Evolutionary conservation across 2,113 vertebrate species (phyloP), one percentile per base, ranked within the genome.

Genomic region (Dasyornis broadbenti): DNA sequence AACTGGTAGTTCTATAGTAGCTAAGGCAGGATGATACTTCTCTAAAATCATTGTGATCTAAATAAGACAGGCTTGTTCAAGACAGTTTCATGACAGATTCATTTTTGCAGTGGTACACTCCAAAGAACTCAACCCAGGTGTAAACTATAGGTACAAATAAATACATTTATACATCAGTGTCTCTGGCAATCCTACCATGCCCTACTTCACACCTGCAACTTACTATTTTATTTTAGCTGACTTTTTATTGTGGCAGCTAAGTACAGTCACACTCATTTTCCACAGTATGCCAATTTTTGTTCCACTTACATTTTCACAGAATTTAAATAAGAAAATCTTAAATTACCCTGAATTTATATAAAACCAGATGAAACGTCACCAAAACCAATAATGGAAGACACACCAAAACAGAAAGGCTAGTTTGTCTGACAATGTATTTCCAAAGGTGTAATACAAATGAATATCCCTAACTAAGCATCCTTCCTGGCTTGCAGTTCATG

Each of bases 21-120:
- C 13, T 31, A 40, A 78, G 30, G 33, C 11, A 39, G 22, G 18
- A 13, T 47, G 16, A 39, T 39, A 37, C 5, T 30, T 68, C 31
- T 85, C 24, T 54, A 31, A 78, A 66, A 27, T 18, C 21, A 61
- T 1, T 26, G 22, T 22, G 12, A 31, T 66, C 22, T 78, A 35
- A 69, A 23, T 33, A 57, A 40, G 42, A 68, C 49, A 59, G 23
- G 39, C 15, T 59, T 50, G 20, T 35, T 61, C 28, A 86, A 86
- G 49, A 1, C 3, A 47, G 15, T n/a, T 79, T 35, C 31, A 33
- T 0, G 4, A 40, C 12, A 77, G 17, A 31, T 35, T 65, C 0
- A 28, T 40, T 87, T 87, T n/a, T 66, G 10, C 50, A 49, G 40
- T 37, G 7, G 9, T 19, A 35, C 10, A 24, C 21, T 86, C 22